Conservation (phyloP, 2,888 invertebrate genomes). For the Dermolepida albohirtum region DNA sequence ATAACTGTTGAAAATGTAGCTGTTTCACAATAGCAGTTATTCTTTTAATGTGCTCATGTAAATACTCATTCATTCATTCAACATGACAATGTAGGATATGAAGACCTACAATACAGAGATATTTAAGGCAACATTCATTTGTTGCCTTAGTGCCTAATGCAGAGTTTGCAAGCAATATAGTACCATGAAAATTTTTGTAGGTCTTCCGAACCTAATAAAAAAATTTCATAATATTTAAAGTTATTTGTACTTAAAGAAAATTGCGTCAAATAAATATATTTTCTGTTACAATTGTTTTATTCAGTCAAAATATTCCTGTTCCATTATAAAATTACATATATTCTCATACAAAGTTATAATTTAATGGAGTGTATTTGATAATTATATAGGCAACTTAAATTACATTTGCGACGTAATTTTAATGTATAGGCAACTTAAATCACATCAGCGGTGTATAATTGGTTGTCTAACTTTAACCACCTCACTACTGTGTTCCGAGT, state of each 20-base stretch:
- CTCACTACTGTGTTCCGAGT: too few species aligned
- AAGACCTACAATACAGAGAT: conserved; percentile 17
- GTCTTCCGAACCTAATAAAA: conserved; percentile 2
- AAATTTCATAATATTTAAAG: conserved; percentile 29
- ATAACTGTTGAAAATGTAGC: neutral
- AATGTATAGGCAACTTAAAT: too few species aligned
- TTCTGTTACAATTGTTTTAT: conserved; percentile 31
- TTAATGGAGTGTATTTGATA: too few species aligned
- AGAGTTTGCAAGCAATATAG: conserved; percentile 15
- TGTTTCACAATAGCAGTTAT: neutral
- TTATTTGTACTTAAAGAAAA: conserved; percentile 41
- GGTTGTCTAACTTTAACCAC: too few species aligned
- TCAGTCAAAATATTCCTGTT: conserved; percentile 76
- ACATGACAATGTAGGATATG: conserved; percentile 19
- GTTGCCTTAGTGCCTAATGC: conserved; percentile 26
- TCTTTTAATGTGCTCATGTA: conserved; percentile 1
- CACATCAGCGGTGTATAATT: too few species aligned
- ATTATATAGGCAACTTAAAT: too few species aligned
- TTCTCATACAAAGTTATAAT: too few species aligned
- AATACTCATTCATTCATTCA: conserved; percentile 17
- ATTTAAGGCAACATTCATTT: neutral
- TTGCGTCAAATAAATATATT: conserved; percentile 39
- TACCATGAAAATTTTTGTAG: conserved; percentile 7
- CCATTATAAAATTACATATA: too few species aligned
- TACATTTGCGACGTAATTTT: too few species aligned